Conservation (phyloP, 1,140 invertebrate genomes). For the Ectropis grisescens region DNA sequence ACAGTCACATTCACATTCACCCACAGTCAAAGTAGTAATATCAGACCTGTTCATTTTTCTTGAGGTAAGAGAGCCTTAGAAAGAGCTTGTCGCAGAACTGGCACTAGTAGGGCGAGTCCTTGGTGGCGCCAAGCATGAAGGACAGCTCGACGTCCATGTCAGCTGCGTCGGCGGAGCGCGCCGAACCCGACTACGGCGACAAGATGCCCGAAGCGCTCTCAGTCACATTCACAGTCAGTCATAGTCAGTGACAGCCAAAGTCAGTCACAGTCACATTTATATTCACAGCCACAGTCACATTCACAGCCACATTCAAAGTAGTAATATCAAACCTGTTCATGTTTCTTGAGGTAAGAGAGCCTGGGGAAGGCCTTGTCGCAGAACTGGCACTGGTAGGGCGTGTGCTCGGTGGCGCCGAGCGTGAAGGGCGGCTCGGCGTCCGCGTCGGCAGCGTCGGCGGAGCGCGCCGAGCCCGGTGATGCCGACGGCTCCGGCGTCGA, state of each 20-base stretch:
- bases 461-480: conserved; percentile 73
- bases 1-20: no score
- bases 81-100: conserved; percentile 94
- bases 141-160: conserved; percentile 72
- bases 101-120: conserved; percentile 87
- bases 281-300: no score
- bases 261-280: no score
- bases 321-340: conserved; percentile 86
- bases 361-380: conserved; percentile 93
- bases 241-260: no score
- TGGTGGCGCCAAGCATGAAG: conserved; percentile 78
- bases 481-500: conserved; percentile 72
- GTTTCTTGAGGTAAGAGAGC: conserved; percentile 89
- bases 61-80: conserved; percentile 86
- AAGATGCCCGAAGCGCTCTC: conserved; percentile 76
- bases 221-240: no score
- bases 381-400: conserved; percentile 90
- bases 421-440: conserved; percentile 75
- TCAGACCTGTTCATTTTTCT: conserved; percentile 92
- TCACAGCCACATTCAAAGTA: no score
- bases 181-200: conserved; percentile 75
- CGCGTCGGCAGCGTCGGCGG: conserved; percentile 71
- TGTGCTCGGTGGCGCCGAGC: conserved; percentile 78
- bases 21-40: no score
- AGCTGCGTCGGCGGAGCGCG: conserved; percentile 73